Conservation (phyloP, 2,888 invertebrate species). For the Callosobruchus maculatus region DNA sequence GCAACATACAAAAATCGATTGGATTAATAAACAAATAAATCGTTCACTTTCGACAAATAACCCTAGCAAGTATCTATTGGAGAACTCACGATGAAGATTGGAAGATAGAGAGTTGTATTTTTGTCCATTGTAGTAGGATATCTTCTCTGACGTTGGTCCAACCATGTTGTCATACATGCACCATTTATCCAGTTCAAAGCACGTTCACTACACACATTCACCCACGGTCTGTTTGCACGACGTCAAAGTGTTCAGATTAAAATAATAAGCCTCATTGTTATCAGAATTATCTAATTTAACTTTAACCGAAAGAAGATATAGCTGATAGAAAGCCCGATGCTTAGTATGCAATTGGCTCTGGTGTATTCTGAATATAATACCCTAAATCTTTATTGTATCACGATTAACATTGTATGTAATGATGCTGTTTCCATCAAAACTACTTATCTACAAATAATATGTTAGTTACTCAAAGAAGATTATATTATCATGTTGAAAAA, state of each 20-base stretch:
- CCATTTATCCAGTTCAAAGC: background rate
- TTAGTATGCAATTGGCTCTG: background rate
- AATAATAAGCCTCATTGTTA: background rate
- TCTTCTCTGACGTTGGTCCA: slow-evolving; percentile 2
- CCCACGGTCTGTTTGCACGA: background rate
- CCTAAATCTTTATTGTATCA: background rate
- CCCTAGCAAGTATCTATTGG: background rate
- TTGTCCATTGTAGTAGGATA: slow-evolving; percentile 18
- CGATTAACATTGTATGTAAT: background rate
- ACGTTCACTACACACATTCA: background rate
- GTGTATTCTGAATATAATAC: background rate
- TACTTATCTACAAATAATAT: background rate
- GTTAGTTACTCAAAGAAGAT: background rate
- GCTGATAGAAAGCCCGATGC: background rate
- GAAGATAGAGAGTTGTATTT: slow-evolving; percentile 9
- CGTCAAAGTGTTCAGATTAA: background rate
- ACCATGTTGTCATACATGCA: background rate
- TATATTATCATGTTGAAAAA: background rate
- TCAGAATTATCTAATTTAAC: background rate
- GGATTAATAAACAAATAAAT: too few species aligned
- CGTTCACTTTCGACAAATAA: too few species aligned
- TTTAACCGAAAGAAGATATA: background rate
- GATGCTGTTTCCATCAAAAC: background rate
- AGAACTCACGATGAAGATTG: background rate
- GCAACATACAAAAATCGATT: too few species aligned